Base-by-base conservation (phyloP, 1,140 invertebrate species). In the Hypsibius dujardini region DNA sequence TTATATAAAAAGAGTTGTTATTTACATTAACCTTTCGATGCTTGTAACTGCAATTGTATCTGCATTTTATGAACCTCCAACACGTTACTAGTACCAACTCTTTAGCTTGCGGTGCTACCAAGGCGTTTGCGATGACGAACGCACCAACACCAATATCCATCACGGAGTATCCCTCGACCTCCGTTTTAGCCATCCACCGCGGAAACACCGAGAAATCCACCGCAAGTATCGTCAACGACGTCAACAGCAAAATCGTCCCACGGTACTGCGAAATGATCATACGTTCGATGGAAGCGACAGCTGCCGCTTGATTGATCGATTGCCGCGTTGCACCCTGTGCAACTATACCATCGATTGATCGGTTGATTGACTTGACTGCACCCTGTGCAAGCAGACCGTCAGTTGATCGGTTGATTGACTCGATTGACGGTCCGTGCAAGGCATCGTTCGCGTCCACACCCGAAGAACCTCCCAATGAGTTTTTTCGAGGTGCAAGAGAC, bases 111-210 rank as follows among this genome's bases (percentile, higher is more conserved):
- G 82, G 85, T 15, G 86, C 84, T 0, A 91, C 87, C 62, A 93
- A 80, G 1, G 87, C 90, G 85, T 92, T 92, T 3, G 87, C 82
- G n/a, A 90, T 81, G 15, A 95, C 82, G 83, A 90, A 97, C 47
- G 89, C 77, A 0, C 91, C 93, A 15, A 96, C 93, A 45, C 94
- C 94, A 59, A 87, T 83, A 78, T 98, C 95, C 95, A 98, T 98
- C 28, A 94, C 77, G 76, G 90, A 87, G 75, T 87, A 90, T 1
- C 95, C 94, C 82, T 84, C 92, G 0, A 77, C 84, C 77, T 90
- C 87, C 7, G 90, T 92, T 81, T 98, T 97, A 0, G 87, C 87
- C 79, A 90, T 88, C 72, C 85, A 81, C 59, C 87, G 79, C 1
- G 93, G 92, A 80, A 92, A 96, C 47, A 88, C 80, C 42, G 80